Base-by-base conservation (phyloP, 2,797 vertebrate genomes). In the Psittacula echo region DNA sequence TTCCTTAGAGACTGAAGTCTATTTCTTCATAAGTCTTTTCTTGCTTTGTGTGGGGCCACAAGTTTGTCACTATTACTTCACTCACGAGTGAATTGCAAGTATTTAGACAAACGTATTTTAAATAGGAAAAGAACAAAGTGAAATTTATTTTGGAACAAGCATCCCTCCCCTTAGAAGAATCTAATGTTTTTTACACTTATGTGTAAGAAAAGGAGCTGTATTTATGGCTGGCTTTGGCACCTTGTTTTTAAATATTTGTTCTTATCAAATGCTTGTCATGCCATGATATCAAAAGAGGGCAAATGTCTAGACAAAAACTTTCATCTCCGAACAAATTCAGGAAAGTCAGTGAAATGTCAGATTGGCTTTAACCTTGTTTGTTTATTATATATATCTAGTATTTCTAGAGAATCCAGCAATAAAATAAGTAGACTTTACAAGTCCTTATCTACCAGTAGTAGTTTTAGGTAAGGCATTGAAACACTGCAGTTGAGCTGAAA, bases 171-270 rank as follows among this genome's bases (percentile, higher is more conserved):
- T 60, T 32, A 56, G 44, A 95, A 81, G 42, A 92, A 64, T 74
- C 7, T 20, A 75, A 66, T 20, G 2, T 3, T 86, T 92, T 82
- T 42, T 58, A 68, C 8, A 34, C 2, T 42, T 70, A 27, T 0
- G 0, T 81, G 29, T 67, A 29, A 62, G 85, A 66, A 85, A 34
- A 86, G 7, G 10, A 54, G 3, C 5, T 54, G 10, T 39, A 51
- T 65, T 39, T 89, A 61, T 71, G 45, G 8, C 81, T 86, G 67
- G 9, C 17, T 26, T 79, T 80, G 37, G 50, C 29, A 85, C 11
- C 34, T 73, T 77, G 39, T 84, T 48, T 85, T 89, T 56, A 94
- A 94, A 76, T 83, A 87, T 85, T 93, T 94, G 29, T 77, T 88
- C 47, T 83, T 13, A 71, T 37, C 32, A 85, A 89, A 79, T 76